These are phyloP conservation scores for Ceratoteleas bidentatus DNA, from an alignment of 1,140 invertebrate species.

Conservation along the genomic window DNA sequence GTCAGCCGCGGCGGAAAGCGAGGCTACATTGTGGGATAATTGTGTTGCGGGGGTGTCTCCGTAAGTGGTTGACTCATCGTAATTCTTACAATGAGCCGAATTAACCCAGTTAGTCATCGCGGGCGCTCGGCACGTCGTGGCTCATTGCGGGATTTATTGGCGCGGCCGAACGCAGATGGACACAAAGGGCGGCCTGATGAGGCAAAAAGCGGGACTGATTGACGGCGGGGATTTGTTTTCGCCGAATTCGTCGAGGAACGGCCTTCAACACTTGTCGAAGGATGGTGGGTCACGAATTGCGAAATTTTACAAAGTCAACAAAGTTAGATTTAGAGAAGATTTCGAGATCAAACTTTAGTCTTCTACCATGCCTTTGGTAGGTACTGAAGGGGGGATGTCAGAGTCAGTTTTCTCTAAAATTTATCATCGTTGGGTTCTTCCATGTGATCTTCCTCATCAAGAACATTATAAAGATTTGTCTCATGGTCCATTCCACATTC, in stretches of 20 bases:
- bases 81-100: slow-evolving; percentile 42
- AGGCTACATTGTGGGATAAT: slow-evolving; percentile 36
- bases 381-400: too few relatives aligned
- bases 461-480: too few relatives aligned
- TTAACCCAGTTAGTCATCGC: slow-evolving; percentile 61
- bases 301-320: too few relatives aligned
- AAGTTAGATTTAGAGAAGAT: too few relatives aligned
- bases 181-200: slow-evolving; percentile 40
- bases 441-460: too few relatives aligned
- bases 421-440: too few relatives aligned
- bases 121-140: slow-evolving; percentile 2
- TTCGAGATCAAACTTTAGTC: too few relatives aligned
- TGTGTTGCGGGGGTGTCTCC: slow-evolving; percentile 51
- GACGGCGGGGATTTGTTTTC: slow-evolving; percentile 44
- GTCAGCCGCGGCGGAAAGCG: slow-evolving; percentile 4
- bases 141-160: slow-evolving; percentile 41
- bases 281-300: too few relatives aligned
- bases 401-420: too few relatives aligned
- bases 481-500: too few relatives aligned
- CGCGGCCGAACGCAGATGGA: slow-evolving; percentile 6
- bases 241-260: slow-evolving; percentile 19
- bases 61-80: slow-evolving; percentile 53
- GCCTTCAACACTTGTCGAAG: too few relatives aligned
- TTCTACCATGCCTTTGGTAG: too few relatives aligned
- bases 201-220: slow-evolving; percentile 31